These are phyloP conservation scores for Hippocampus zosterae DNA, from an alignment of 2,113 vertebrate genomes.

Conservation along the genomic window DNA sequence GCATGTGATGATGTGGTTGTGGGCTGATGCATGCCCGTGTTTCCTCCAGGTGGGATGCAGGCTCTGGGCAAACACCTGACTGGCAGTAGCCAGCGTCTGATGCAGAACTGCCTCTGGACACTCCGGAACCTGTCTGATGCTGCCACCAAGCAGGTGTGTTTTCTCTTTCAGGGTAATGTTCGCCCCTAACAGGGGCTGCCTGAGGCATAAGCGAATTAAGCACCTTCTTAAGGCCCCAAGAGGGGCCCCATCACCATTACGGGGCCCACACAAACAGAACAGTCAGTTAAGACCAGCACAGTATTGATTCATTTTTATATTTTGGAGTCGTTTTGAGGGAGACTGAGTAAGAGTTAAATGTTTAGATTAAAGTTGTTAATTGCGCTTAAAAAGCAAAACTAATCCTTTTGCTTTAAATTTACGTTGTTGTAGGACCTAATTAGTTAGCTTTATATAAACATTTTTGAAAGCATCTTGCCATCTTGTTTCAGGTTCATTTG, in stretches of 20 bases:
- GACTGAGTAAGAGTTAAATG: not conserved
- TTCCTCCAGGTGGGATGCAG: slow-evolving; percentile 87
- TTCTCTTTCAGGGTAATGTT: not conserved
- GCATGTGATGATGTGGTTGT: slow-evolving; percentile 4
- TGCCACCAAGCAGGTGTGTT: slow-evolving; percentile 89
- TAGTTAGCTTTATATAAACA: too few species aligned
- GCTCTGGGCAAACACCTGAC: slow-evolving; percentile 87
- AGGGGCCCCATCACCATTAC: too few species aligned
- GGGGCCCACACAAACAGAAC: not conserved
- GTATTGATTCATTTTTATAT: too few species aligned
- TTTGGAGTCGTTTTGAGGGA: too few species aligned
- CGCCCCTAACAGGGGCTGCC: not conserved
- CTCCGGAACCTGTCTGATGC: slow-evolving; percentile 92
- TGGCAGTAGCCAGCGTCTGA: slow-evolving; percentile 82
- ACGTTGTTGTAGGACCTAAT: not conserved
- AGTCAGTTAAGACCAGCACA: not conserved
- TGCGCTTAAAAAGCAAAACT: not conserved
- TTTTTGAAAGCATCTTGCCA: too few species aligned
- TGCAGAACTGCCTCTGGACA: slow-evolving; percentile 95
- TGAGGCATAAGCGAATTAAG: not conserved
- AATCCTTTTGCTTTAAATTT: not conserved
- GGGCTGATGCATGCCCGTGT: slow-evolving; percentile 2
- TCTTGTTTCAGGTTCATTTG: too few species aligned
- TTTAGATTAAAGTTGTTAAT: not conserved
- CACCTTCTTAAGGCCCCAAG: not conserved